These are phyloP conservation scores for Thymallus thymallus DNA, from an alignment of 2,113 vertebrate genomes.

Conservation along the genomic window DNA sequence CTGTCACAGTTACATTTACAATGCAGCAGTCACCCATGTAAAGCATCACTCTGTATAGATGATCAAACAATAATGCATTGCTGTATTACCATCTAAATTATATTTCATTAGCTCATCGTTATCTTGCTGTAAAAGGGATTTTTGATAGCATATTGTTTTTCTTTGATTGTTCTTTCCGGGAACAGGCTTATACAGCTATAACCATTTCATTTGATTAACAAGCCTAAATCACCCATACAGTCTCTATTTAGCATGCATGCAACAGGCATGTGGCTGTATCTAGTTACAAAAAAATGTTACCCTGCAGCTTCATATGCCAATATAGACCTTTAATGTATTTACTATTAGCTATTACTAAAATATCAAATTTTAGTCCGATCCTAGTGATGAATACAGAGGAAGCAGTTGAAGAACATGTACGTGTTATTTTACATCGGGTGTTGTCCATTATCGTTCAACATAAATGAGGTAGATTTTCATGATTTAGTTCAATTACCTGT, in stretches of 20 bases:
- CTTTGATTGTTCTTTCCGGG: not conserved
- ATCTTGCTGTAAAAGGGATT: not conserved
- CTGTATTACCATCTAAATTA: not conserved
- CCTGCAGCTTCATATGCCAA: not conserved
- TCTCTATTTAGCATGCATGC: not conserved
- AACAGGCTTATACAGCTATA: not conserved
- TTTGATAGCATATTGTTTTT: not conserved
- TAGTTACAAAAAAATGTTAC: too few species aligned
- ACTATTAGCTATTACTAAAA: not conserved
- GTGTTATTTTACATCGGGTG: not conserved
- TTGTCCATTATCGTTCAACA: not conserved
- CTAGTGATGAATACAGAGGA: not conserved
- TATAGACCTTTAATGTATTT: not conserved
- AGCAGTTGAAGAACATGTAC: not conserved
- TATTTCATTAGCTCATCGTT: not conserved
- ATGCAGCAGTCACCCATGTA: not conserved
- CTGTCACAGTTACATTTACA: conserved; percentile 20
- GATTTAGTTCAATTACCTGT: not conserved
- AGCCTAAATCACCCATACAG: not conserved
- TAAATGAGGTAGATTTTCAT: conserved; percentile 22
- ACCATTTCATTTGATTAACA: not conserved
- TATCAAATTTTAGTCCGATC: not conserved
- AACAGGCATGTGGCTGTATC: not conserved
- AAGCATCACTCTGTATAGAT: not conserved
- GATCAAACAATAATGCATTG: not conserved